Percentiles rank a stretch among this genome's conserved stretches.
phyloP scores from a whole-genome alignment of 1,140 invertebrate genomes.

The Euura lappo region DNA sequence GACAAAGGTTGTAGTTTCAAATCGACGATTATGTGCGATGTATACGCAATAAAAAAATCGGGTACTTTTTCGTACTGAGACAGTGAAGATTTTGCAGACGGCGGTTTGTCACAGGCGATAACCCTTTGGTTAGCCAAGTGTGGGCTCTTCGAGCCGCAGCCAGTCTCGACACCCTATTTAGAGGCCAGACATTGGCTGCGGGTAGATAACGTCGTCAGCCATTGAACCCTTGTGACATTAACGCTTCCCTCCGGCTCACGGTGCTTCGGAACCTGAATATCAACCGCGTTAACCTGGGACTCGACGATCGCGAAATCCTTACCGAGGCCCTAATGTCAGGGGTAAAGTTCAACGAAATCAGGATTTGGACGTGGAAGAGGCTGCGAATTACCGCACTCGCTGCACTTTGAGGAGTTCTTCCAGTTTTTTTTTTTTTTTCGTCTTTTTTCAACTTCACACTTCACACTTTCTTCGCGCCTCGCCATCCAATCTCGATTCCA shows the following conservation, averaged over 20 bases:
- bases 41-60: too few species aligned
- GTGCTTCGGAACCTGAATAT: constrained; percentile 45
- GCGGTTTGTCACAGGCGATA: constrained; percentile 9
- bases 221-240: constrained; percentile 36
- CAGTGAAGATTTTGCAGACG: neutral
- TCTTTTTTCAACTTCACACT: neutral
- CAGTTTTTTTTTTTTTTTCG: neutral
- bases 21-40: too few species aligned
- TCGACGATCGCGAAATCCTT: neutral
- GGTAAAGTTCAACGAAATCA: constrained; percentile 1
- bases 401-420: too few species aligned
- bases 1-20: neutral
- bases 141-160: neutral
- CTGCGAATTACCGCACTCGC: too few species aligned
- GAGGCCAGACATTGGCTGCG: constrained; percentile 23
- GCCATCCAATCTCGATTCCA: constrained; percentile 43
- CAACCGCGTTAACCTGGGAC: constrained; percentile 35
- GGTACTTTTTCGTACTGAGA: neutral
- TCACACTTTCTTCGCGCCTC: constrained; percentile 14
- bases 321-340: neutral
- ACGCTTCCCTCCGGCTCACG: constrained; percentile 27
- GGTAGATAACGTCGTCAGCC: constrained; percentile 31
- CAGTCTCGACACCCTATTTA: constrained; percentile 12
- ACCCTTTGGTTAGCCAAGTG: constrained; percentile 11
- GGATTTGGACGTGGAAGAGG: too few species aligned